Percentiles rank a stretch among this genome's conserved stretches.
phyloP scores from a whole-genome alignment of 2,113 vertebrate genomes.

The Cariama cristata region DNA sequence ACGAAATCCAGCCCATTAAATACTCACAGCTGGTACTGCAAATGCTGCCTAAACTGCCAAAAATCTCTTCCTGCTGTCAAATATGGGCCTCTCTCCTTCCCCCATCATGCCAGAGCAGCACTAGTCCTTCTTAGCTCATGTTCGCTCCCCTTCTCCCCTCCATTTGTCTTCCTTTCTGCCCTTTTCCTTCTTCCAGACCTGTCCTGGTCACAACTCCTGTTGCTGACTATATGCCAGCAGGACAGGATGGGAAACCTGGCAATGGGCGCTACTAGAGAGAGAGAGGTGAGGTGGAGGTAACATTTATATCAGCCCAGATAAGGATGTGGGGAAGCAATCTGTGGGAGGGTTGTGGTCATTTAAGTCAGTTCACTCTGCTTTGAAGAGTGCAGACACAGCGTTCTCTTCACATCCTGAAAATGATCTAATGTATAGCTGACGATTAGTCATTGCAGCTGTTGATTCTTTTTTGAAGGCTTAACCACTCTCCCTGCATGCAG shows the following conservation, averaged over 20 bases:
- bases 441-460: neutral
- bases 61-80: neutral
- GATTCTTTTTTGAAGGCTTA: neutral
- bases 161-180: neutral
- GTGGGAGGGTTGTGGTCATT: neutral
- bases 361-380: neutral
- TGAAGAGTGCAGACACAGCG: neutral
- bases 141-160: neutral
- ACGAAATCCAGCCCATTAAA: neutral
- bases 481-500: neutral
- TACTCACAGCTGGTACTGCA: neutral
- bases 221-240: neutral
- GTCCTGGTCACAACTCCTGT: neutral
- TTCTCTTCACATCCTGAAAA: neutral
- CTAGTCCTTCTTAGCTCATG: neutral
- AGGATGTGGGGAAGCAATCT: neutral
- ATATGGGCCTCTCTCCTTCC: fast-evolving
- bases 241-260: neutral
- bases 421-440: neutral
- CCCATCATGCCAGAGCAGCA: neutral
- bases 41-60: neutral
- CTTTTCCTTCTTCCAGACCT: neutral
- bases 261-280: neutral
- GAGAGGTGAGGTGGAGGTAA: neutral
- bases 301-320: neutral